Evolutionary conservation across 2,888 invertebrate species (phyloP).

Genomic region (Stenolophus ochropezus): DNA sequence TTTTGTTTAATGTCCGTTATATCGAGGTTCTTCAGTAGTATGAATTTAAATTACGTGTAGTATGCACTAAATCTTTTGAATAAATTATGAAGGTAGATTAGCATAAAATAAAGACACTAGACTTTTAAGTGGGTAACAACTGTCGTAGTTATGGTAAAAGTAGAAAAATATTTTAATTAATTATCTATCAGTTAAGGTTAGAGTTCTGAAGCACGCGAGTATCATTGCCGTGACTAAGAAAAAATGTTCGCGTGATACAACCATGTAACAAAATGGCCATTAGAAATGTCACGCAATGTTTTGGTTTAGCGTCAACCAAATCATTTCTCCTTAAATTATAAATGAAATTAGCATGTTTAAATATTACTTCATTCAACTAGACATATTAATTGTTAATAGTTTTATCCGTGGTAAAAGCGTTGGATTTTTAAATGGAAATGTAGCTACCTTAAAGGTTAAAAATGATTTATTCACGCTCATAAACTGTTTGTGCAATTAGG

Average conservation of each 20-base stretch:
- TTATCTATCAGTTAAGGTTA: constrained; percentile 39
- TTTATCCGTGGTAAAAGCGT: background rate
- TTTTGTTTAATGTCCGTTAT: no score
- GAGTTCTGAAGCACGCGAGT: constrained; percentile 17
- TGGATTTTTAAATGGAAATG: background rate
- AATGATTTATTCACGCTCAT: background rate
- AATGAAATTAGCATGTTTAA: constrained; percentile 8
- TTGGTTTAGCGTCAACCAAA: constrained; percentile 11
- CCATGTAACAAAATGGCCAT: constrained; percentile 35
- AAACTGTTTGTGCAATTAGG: constrained; percentile 3
- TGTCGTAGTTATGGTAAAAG: constrained; percentile 29
- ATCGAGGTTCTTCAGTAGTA: no score
- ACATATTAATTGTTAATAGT: no score
- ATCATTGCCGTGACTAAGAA: constrained; percentile 31
- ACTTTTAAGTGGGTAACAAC: constrained; percentile 13
- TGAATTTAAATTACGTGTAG: no score
- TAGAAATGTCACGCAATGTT: constrained; percentile 23
- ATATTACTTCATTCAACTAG: no score
- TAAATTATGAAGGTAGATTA: background rate
- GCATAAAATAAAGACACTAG: background rate
- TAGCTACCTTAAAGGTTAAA: background rate
- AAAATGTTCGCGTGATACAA: constrained; percentile 11
- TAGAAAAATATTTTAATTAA: constrained; percentile 32
- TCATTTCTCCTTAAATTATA: constrained; percentile 17
- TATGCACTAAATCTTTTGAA: background rate